Evolutionary conservation across 2,113 vertebrate genomes (phyloP).

Genomic region (Fregata magnificens): DNA sequence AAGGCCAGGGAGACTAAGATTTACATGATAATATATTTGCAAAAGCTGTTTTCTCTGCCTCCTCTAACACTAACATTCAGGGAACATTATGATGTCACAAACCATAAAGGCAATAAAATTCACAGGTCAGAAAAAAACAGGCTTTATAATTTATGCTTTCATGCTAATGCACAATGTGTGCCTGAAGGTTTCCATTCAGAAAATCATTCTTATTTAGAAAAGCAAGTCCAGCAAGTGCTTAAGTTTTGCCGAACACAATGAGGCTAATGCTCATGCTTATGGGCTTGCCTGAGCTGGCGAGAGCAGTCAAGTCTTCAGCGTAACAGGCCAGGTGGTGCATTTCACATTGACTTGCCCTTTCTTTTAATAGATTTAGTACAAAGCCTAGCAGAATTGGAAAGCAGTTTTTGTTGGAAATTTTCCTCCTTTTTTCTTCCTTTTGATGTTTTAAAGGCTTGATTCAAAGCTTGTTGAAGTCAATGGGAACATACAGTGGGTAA

Average conservation of each 20-base stretch:
- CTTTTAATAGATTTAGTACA: not conserved
- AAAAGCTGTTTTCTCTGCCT: not conserved
- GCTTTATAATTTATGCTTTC: not conserved
- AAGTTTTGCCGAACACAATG: not conserved
- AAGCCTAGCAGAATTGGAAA: not conserved
- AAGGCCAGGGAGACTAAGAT: not conserved
- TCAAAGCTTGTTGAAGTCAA: not conserved
- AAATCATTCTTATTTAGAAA: not conserved
- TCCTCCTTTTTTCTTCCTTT: not conserved
- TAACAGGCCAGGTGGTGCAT: not conserved
- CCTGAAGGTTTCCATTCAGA: not conserved
- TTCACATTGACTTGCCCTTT: not conserved
- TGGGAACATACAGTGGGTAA: not conserved
- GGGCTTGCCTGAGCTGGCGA: not conserved
- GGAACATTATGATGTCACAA: not conserved
- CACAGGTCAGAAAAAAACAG: not conserved
- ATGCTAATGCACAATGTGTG: not conserved
- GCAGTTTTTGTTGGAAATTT: not conserved
- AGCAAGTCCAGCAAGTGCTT: not conserved
- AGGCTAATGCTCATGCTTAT: not conserved
- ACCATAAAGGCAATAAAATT: not conserved
- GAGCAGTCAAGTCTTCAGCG: not conserved
- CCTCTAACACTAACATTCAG: not conserved
- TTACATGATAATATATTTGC: not conserved
- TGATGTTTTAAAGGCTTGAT: not conserved